Percentiles rank a stretch among this genome's conserved stretches.
phyloP scores from a whole-genome alignment of 2,888 invertebrate genomes.

The Drosophila melanosoma region DNA sequence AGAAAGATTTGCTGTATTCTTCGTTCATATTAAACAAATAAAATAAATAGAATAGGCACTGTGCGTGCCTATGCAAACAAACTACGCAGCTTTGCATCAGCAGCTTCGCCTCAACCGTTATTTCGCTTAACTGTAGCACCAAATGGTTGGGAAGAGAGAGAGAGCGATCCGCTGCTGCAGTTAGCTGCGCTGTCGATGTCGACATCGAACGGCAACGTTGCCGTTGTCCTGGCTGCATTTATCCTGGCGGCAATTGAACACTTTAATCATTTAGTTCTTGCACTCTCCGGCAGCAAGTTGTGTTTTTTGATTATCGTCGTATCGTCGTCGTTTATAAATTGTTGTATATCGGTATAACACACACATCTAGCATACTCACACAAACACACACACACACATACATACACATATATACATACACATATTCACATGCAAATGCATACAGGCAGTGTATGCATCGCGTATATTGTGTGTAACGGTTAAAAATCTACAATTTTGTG shows the following conservation, averaged over 20 bases:
- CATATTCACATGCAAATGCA: slow-evolving; percentile 38
- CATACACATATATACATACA: slow-evolving; percentile 29
- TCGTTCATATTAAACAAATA: not conserved
- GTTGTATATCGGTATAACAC: slow-evolving; percentile 79
- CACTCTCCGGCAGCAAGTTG: slow-evolving; percentile 86
- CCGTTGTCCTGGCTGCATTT: slow-evolving; percentile 78
- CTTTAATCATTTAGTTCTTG: slow-evolving; percentile 85
- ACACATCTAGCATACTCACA: slow-evolving; percentile 66
- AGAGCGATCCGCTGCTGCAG: slow-evolving; percentile 40
- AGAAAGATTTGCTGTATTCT: not conserved
- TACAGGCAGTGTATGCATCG: slow-evolving; percentile 26
- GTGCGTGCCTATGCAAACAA: slow-evolving; percentile 50
- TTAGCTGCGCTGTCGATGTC: slow-evolving; percentile 34
- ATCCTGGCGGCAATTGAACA: slow-evolving; percentile 76
- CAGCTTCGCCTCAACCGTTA: slow-evolving; percentile 34
- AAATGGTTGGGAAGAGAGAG: slow-evolving; percentile 19
- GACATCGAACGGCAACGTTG: slow-evolving; percentile 36
- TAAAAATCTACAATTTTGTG: slow-evolving; percentile 60
- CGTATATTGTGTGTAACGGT: slow-evolving; percentile 57
- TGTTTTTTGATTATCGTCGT: slow-evolving; percentile 84
- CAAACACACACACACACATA: slow-evolving; percentile 41
- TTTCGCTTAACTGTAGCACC: slow-evolving; percentile 51
- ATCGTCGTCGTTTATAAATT: slow-evolving; percentile 80
- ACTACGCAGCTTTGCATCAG: slow-evolving; percentile 66
- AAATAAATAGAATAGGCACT: slow-evolving; percentile 28